Evolutionary conservation across 2,888 invertebrate species (phyloP).

Genomic region (Oscheius myriophilus): DNA sequence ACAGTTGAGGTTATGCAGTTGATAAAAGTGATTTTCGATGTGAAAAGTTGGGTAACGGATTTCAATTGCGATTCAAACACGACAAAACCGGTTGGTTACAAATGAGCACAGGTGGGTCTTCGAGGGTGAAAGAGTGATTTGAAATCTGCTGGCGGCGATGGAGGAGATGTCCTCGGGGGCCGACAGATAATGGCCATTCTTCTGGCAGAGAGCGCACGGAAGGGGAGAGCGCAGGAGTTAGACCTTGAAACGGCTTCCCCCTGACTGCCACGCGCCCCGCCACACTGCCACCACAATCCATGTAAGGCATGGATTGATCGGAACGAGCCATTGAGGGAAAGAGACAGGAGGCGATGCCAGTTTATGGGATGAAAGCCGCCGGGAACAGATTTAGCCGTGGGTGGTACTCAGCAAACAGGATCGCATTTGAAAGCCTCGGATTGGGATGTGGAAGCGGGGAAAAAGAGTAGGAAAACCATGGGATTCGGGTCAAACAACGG

Average conservation of each 20-base stretch:
- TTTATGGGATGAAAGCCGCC: no score
- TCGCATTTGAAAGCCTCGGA: no score
- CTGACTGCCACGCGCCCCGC: conserved; percentile 9
- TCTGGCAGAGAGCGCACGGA: conserved; percentile 19
- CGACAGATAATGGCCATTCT: conserved; percentile 31
- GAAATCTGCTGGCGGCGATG: conserved; percentile 22
- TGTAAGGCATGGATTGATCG: no score
- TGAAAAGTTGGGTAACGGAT: conserved; percentile 10
- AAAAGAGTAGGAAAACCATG: no score
- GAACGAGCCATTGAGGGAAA: no score
- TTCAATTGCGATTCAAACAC: background rate
- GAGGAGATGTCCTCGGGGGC: conserved; percentile 31
- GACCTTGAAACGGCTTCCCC: conserved; percentile 30
- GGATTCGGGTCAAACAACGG: no score
- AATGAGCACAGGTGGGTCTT: background rate
- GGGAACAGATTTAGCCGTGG: no score
- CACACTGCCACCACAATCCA: conserved; percentile 14
- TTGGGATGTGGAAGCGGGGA: no score
- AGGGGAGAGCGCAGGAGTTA: conserved; percentile 11
- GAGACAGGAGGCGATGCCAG: no score
- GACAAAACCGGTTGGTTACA: background rate
- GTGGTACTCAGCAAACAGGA: no score
- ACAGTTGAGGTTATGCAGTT: conserved; percentile 8
- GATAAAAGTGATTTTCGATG: no score
- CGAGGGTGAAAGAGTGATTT: conserved; percentile 17